These are phyloP conservation scores for Pteromalus puparum DNA, from an alignment of 1,140 invertebrate species.

Conservation along the genomic window DNA sequence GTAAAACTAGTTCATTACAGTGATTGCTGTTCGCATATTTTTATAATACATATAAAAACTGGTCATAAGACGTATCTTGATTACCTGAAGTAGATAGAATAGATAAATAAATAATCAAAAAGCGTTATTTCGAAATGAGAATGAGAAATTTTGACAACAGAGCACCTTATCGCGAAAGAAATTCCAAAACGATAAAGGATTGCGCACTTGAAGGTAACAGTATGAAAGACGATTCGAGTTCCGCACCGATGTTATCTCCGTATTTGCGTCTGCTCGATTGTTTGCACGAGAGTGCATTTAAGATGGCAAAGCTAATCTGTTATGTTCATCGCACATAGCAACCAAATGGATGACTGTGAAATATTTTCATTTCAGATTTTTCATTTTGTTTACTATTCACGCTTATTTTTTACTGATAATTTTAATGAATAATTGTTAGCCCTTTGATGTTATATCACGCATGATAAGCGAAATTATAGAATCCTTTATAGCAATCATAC, in stretches of 20 bases:
- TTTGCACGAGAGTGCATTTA: slow-evolving; percentile 17
- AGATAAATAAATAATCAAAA: background rate
- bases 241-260: background rate
- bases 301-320: slow-evolving; percentile 4
- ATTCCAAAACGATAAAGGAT: background rate
- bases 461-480: no score
- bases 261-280: slow-evolving; percentile 5
- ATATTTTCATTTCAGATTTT: background rate
- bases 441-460: no score
- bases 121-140: background rate
- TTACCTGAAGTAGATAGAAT: background rate
- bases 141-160: background rate
- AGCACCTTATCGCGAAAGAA: background rate
- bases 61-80: background rate
- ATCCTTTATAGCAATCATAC: no score
- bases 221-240: background rate
- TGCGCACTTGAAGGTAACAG: background rate
- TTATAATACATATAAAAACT: background rate
- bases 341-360: background rate
- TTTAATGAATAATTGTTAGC: no score
- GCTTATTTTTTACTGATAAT: background rate
- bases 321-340: background rate
- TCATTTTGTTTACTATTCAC: background rate
- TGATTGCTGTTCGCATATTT: background rate
- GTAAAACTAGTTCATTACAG: background rate